Base-by-base conservation (phyloP, 2,113 vertebrate genomes). In the Benitochromis conjunctus region DNA sequence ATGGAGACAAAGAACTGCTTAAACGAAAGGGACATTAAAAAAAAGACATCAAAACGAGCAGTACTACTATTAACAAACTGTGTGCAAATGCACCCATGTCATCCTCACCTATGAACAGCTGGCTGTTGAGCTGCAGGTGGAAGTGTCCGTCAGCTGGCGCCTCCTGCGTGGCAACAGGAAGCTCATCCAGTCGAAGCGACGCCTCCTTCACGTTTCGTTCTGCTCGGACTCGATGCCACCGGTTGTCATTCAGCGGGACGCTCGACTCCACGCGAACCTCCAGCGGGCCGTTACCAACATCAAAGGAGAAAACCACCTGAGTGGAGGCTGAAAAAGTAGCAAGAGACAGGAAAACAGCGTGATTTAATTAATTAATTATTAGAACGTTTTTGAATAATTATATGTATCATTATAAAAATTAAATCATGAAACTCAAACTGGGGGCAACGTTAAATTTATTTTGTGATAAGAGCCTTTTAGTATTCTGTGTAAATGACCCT, bases 121-220 rank as follows among this genome's bases (percentile, higher is more conserved):
- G 98, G 90, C 98, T 99, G 95, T 98, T 99, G 92, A 99, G 97
- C 90, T 99, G 98, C 48, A 99, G 88, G 29, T 97, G 97, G 64
- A 97, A 96, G 41, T 98, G 98, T 0, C 98, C 98, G 3, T 99
- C 97, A 0, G 96, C 36, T 0, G 98, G 97, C n/a, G 98, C 97
- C 43, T 93, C 76, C 18, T 95, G 95, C 1, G 91, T 95, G 36
- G 89, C 95, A 0, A 89, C 94, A 2, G 96, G 96, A 58, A 98
- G 95, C 0, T 94, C 95, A 81, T 99, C 98, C 84, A 99, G 94
- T 48, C 94, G 96, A 8, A 99, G 92, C 2, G 96, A 96, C 0
- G 98, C 97, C 79, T 99, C 98, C 86, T 98, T 98, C 24, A 98
- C 93, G 69, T 98, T 99, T 58, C 98, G 93, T 90, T 98, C 98